These are phyloP conservation scores for Octopus bimaculoides DNA, from an alignment of 1,140 invertebrate species.

Conservation along the genomic window DNA sequence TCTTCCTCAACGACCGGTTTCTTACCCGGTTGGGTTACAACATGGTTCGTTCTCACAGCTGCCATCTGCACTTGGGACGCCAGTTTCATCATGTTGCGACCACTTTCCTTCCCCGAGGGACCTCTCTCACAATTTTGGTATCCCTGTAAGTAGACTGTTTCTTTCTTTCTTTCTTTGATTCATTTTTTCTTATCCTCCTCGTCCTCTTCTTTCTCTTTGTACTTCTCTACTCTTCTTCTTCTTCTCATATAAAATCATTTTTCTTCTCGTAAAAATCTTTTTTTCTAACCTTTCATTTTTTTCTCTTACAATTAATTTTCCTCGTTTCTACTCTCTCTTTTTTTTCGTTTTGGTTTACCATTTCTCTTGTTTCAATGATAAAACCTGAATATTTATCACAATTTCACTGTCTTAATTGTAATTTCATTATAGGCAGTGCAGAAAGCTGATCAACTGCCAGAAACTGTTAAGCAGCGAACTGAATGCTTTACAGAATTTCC, in stretches of 20 bases:
- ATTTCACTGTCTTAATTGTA: no score
- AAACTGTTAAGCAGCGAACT: no score
- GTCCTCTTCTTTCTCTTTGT: not conserved
- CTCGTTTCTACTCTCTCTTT: no score
- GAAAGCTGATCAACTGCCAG: no score
- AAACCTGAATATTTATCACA: no score
- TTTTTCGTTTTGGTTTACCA: no score
- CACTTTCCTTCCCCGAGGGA: slow-evolving; percentile 31
- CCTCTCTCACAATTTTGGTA: slow-evolving; percentile 29
- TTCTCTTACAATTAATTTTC: not conserved
- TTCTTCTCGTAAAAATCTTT: no score
- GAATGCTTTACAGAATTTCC: no score
- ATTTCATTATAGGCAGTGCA: no score
- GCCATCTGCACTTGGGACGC: slow-evolving; percentile 40
- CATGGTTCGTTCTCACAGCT: slow-evolving; percentile 34
- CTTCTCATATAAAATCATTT: no score
- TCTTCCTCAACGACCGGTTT: not conserved
- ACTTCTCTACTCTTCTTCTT: not conserved
- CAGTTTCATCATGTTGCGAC: slow-evolving; percentile 35
- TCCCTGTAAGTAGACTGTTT: slow-evolving; percentile 31
- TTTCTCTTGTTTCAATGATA: no score
- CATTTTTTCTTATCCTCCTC: not conserved
- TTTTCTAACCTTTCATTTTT: not conserved
- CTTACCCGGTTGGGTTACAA: slow-evolving; percentile 30
- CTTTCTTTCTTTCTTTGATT: slow-evolving; percentile 5